These are phyloP conservation scores for Nymphalis urticae DNA, from an alignment of 2,888 invertebrate genomes.

Conservation along the genomic window DNA sequence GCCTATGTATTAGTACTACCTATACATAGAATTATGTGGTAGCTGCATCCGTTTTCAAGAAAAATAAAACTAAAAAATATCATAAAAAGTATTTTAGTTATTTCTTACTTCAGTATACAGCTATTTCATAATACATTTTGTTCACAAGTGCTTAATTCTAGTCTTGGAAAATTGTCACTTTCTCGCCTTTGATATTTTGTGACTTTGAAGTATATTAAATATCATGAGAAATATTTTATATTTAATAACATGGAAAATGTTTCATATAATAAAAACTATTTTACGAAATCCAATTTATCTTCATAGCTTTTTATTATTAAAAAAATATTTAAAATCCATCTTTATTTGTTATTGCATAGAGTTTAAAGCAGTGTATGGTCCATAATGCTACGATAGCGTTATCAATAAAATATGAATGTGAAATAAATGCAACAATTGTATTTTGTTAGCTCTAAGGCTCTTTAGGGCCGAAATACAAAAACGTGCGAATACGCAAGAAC, in stretches of 20 bases:
- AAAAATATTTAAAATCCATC: background rate
- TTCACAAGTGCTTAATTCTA: constrained; percentile 19
- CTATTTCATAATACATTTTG: constrained; percentile 14
- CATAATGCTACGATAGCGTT: too few species aligned
- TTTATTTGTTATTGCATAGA: background rate
- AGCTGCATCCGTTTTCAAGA: too few species aligned
- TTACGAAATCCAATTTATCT: background rate
- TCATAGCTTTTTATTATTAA: background rate
- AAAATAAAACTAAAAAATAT: too few species aligned
- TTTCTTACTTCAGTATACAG: background rate
- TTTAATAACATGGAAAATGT: constrained; percentile 2
- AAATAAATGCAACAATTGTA: too few species aligned
- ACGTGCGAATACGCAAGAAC: too few species aligned
- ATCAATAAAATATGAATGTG: too few species aligned
- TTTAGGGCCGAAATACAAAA: too few species aligned
- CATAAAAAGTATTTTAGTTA: background rate
- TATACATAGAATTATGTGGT: too few species aligned
- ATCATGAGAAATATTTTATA: constrained; percentile 13
- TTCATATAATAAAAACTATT: constrained; percentile 3
- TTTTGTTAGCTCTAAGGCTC: too few species aligned
- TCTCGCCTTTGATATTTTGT: constrained; percentile 20
- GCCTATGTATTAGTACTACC: too few species aligned
- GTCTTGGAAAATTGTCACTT: constrained; percentile 19
- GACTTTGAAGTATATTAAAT: constrained; percentile 25
- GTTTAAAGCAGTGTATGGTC: too few species aligned